Percentiles rank a stretch among this genome's conserved stretches.
These are phyloP conservation scores for Drosophila picticornis DNA, from an alignment of 2,888 invertebrate genomes.

Conservation along the genomic window DNA sequence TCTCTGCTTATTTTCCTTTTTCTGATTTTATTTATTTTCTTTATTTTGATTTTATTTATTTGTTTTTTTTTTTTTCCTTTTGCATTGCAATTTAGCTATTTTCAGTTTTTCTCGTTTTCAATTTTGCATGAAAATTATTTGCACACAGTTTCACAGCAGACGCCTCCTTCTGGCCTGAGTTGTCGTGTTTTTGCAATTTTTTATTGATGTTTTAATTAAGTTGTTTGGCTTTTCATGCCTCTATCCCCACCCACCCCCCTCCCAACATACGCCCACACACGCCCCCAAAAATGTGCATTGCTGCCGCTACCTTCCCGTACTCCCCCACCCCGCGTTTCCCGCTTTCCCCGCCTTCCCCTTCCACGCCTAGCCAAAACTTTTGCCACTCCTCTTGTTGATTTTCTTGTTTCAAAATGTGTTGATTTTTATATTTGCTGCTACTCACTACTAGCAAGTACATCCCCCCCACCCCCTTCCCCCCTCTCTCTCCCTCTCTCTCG, in stretches of 20 bases:
- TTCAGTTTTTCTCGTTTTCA: slow-evolving; percentile 52
- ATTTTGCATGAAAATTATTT: slow-evolving; percentile 61
- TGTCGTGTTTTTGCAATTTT: slow-evolving; percentile 70
- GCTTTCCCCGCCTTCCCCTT: neutral
- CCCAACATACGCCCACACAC: neutral
- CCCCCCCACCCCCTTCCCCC: neutral
- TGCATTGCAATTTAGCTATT: slow-evolving; percentile 48
- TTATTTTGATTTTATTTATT: slow-evolving; percentile 3
- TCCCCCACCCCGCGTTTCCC: too few relatives aligned
- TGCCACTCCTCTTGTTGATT: slow-evolving; percentile 15
- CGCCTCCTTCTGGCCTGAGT: slow-evolving; percentile 31
- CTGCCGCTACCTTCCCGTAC: neutral
- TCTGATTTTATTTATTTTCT: neutral
- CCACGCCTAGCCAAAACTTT: neutral
- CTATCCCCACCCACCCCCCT: neutral
- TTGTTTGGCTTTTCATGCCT: slow-evolving; percentile 59
- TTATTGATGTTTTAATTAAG: slow-evolving; percentile 81
- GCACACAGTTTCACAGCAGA: slow-evolving; percentile 50
- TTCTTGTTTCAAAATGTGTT: slow-evolving; percentile 43
- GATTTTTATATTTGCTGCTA: slow-evolving; percentile 34
- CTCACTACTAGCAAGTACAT: slow-evolving; percentile 5
- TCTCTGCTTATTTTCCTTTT: neutral
- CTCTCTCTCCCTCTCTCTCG: neutral
- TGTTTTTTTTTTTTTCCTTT: neutral
- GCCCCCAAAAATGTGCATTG: slow-evolving; percentile 20